These are phyloP conservation scores for Poecilobothrus nobilitatus DNA, from an alignment of 2,888 invertebrate genomes.

Conservation along the genomic window DNA sequence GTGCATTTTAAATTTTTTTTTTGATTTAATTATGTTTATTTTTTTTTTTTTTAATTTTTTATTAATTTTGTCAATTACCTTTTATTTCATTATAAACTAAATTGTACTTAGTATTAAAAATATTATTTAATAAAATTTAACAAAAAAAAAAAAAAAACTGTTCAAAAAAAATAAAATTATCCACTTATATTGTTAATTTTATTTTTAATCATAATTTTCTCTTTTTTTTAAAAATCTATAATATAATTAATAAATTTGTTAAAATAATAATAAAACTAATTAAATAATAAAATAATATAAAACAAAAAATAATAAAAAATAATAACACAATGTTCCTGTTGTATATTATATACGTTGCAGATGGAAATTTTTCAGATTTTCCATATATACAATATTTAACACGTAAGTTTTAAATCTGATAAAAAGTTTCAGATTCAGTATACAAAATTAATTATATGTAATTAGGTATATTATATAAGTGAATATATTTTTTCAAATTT, in stretches of 20 bases:
- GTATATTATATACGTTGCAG: conserved; percentile 41
- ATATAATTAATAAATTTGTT: not conserved
- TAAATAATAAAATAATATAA: not conserved
- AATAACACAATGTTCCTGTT: not conserved
- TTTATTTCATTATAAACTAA: no score
- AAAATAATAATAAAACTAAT: not conserved
- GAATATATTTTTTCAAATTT: no score
- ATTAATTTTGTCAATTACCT: no score
- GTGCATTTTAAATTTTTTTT: no score
- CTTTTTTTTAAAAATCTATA: no score
- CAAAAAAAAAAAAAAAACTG: not conserved
- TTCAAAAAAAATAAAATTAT: no score
- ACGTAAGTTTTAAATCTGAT: conserved; percentile 49
- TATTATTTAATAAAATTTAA: not conserved
- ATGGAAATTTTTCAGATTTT: conserved; percentile 56
- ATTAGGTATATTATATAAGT: not conserved
- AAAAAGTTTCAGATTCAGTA: not conserved
- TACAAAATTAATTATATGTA: not conserved
- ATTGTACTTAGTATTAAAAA: not conserved
- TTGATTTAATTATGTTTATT: no score
- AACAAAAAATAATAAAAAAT: not conserved
- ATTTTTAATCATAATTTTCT: no score
- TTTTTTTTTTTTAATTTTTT: no score
- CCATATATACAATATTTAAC: conserved; percentile 56
- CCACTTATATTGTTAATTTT: no score